Evolutionary conservation across 1,140 invertebrate genomes (phyloP).

Genomic region (Drosophila orosa): DNA sequence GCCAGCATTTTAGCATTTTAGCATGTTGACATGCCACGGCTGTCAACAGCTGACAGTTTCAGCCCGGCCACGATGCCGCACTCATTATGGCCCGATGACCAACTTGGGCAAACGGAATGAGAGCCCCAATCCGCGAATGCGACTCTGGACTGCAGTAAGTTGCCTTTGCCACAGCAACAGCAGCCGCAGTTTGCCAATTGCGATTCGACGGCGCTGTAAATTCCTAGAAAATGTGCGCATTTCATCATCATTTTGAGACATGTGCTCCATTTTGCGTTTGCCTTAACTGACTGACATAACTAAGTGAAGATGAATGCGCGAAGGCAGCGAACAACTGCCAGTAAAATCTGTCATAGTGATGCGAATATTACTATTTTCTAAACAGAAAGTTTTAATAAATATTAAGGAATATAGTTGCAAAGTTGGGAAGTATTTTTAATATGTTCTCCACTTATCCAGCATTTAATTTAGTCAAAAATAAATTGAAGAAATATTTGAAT

Average conservation of each 20-base stretch:
- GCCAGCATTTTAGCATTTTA: slow-evolving; percentile 76
- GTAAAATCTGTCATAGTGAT: slow-evolving; percentile 4
- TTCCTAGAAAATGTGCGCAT: slow-evolving; percentile 83
- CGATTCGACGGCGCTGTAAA: slow-evolving; percentile 58
- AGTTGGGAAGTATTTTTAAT: not conserved
- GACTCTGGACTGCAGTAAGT: slow-evolving; percentile 20
- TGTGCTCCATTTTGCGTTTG: slow-evolving; percentile 78
- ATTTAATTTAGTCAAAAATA: not conserved
- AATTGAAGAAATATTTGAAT: not conserved
- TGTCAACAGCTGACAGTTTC: slow-evolving; percentile 75
- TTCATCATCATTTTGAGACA: slow-evolving; percentile 84
- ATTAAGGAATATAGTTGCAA: not conserved
- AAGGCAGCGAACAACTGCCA: slow-evolving; percentile 27
- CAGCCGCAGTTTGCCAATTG: slow-evolving; percentile 24
- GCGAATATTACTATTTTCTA: slow-evolving; percentile 1
- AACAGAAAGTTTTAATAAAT: not conserved
- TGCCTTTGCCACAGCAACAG: slow-evolving; percentile 17
- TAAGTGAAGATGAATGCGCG: slow-evolving; percentile 83
- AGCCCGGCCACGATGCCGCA: slow-evolving; percentile 42
- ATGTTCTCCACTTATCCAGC: not conserved
- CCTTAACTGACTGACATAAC: slow-evolving; percentile 83
- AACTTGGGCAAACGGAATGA: slow-evolving; percentile 81
- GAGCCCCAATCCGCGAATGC: slow-evolving; percentile 70
- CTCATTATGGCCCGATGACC: slow-evolving; percentile 81
- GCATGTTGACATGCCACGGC: slow-evolving; percentile 81